A percentile compares a stretch with the other conserved stretches of the same genome.
Evolutionary conservation across 2,113 vertebrate genomes (phyloP).

Genomic region (Megaceryle maxima): DNA sequence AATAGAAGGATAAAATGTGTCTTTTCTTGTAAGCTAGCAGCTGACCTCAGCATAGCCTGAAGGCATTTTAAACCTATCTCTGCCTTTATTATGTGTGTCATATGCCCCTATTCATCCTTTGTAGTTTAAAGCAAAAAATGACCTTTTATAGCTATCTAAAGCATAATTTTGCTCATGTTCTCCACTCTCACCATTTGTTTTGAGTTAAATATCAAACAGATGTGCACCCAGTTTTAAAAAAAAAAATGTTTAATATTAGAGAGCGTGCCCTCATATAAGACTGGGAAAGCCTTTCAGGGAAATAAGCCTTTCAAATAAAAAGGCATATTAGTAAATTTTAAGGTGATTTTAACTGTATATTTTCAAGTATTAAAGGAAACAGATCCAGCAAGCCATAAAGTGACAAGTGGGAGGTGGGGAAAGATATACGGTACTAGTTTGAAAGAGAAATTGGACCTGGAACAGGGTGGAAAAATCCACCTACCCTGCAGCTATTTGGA

Average conservation of each 20-base stretch:
- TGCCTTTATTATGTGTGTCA: conserved; percentile 33
- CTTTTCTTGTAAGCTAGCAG: conserved; percentile 36
- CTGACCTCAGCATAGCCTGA: conserved; percentile 23
- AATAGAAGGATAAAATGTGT: background rate
- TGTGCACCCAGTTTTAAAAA: conserved; percentile 65
- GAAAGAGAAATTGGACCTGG: conserved; percentile 72
- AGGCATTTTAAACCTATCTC: conserved; percentile 10
- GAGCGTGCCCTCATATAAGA: conserved; percentile 74
- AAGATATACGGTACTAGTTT: conserved; percentile 67
- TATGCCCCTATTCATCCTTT: conserved; percentile 54
- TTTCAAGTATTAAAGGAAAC: conserved; percentile 72
- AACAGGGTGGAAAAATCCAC: conserved; percentile 51
- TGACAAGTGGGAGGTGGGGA: conserved; percentile 63
- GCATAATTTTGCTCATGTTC: conserved; percentile 66
- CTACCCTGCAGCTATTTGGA: conserved; percentile 59
- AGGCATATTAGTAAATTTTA: conserved; percentile 70
- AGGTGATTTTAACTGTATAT: conserved; percentile 76
- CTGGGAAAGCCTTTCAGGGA: conserved; percentile 70
- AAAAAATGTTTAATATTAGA: conserved; percentile 72
- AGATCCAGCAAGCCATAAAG: conserved; percentile 76
- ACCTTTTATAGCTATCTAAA: conserved; percentile 70
- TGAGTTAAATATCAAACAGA: conserved; percentile 81
- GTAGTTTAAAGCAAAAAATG: conserved; percentile 67
- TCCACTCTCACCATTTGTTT: conserved; percentile 72
- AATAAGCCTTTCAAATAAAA: conserved; percentile 79